Evolutionary conservation across 2,797 vertebrate species (phyloP).

Genomic region (Melanotaenia pygmaea): DNA sequence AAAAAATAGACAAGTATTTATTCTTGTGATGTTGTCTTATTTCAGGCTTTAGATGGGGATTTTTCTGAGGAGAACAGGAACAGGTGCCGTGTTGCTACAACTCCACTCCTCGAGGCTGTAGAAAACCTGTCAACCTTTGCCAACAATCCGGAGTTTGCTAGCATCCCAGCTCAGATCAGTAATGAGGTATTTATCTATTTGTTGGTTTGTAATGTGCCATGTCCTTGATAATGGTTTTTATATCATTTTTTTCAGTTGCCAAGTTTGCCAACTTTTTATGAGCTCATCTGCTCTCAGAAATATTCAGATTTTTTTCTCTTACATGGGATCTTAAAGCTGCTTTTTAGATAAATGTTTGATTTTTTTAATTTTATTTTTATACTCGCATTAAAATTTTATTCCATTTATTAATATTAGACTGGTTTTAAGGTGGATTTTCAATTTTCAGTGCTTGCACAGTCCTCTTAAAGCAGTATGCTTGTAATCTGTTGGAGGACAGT

Average conservation of each 20-base stretch:
- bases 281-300: conserved; percentile 19
- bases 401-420: conserved; percentile 48
- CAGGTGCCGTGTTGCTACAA: conserved; percentile 91
- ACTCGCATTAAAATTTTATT: conserved; percentile 46
- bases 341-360: conserved; percentile 29
- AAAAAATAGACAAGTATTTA: conserved; percentile 18
- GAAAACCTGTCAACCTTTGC: conserved; percentile 96
- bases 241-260: neutral
- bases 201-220: conserved; percentile 21
- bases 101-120: conserved; percentile 94
- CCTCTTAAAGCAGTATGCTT: conserved; percentile 65
- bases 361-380: neutral
- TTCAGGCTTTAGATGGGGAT: conserved; percentile 93
- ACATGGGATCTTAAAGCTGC: neutral
- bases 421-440: conserved; percentile 57
- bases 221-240: conserved; percentile 23
- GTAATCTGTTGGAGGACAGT: conserved; percentile 76
- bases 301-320: conserved; percentile 8
- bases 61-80: conserved; percentile 97
- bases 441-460: conserved; percentile 44
- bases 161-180: conserved; percentile 97
- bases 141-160: conserved; percentile 97
- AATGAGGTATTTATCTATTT: conserved; percentile 84
- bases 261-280: conserved; percentile 5
- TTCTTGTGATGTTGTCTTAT: conserved; percentile 29